These are phyloP conservation scores for Fringilla coelebs DNA, from an alignment of 2,797 vertebrate species.

Conservation along the genomic window DNA sequence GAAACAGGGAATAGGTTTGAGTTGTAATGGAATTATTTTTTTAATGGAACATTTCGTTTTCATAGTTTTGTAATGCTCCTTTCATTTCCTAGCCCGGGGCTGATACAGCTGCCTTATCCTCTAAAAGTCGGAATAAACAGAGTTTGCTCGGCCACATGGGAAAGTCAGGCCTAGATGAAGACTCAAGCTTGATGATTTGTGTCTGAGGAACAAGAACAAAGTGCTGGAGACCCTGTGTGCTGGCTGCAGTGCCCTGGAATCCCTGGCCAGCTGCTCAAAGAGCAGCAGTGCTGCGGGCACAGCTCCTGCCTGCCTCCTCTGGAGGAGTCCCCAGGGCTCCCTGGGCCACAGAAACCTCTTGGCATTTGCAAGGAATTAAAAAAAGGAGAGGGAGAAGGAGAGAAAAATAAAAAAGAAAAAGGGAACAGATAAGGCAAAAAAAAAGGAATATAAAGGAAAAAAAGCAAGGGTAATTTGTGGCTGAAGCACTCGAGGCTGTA, in stretches of 20 bases:
- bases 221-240: not conserved
- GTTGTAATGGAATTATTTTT: slow-evolving; percentile 23
- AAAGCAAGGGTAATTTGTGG: rapidly evolving
- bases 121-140: not conserved
- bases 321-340: not conserved
- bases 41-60: slow-evolving; percentile 52
- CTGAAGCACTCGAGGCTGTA: not conserved
- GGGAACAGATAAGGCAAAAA: not conserved
- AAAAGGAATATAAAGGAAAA: not conserved
- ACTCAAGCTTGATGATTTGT: not conserved
- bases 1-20: slow-evolving; percentile 21
- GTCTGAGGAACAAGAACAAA: not conserved
- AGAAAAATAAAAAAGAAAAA: not conserved
- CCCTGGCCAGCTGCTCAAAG: not conserved
- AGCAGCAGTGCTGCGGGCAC: not conserved
- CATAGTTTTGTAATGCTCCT: slow-evolving; percentile 1
- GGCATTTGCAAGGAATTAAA: too few relatives aligned
- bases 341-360: not conserved
- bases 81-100: not conserved
- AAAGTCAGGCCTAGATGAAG: not conserved
- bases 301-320: not conserved
- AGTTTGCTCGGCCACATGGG: not conserved
- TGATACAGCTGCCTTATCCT: not conserved
- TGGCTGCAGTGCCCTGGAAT: not conserved
- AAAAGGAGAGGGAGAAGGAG: not conserved